Base-by-base conservation (phyloP, 2,113 vertebrate genomes). In the Manacus vitellinus region DNA sequence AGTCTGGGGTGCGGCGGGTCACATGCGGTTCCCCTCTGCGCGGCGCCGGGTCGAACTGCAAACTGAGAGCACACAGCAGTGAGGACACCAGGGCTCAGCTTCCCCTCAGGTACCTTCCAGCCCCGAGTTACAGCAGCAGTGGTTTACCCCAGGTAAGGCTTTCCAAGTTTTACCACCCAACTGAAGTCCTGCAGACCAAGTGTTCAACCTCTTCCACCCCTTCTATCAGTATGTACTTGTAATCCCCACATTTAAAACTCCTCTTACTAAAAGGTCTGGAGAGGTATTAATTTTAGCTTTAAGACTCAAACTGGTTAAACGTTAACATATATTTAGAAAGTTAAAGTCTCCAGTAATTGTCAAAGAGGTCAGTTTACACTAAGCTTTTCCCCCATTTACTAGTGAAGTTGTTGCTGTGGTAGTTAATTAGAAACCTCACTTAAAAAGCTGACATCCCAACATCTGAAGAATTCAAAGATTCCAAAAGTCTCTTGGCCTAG, bases 21-120 rank as follows among this genome's bases (percentile, higher is more conserved):
- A 99, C 99, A n/a, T 99, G 99, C 83, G 99, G 99, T 83, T 99
- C 99, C 73, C 99, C 99, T 99, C 99, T 98, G 75, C 99, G 99
- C 25, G 99, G 99, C 3, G 99, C 99, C 4, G 99, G 99, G 85
- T 99, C 99, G 63, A 99, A 99, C 99, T 99, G 99, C 98, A 99
- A 98, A 98, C 99, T 99, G 97, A 96, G 63, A 96, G 92, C 79
- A 92, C 3, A 6, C 8, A 5, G 27, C 71, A 51, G 5, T 83
- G 47, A 49, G 33, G 35, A 35, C 10, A 12, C 33, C 3, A 20
- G 20, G 70, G 54, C 18, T 46, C 52, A 4, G 12, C 13, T 44
- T 2, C 21, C 54, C 23, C 2, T 5, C 87, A 63, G 22, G 2
- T 2, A 14, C 4, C 8, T 8, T 43, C 72, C 4, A 35, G 3